phyloP scores from a whole-genome alignment of 2,113 vertebrate genomes.

The Oxyruncus cristatus region DNA sequence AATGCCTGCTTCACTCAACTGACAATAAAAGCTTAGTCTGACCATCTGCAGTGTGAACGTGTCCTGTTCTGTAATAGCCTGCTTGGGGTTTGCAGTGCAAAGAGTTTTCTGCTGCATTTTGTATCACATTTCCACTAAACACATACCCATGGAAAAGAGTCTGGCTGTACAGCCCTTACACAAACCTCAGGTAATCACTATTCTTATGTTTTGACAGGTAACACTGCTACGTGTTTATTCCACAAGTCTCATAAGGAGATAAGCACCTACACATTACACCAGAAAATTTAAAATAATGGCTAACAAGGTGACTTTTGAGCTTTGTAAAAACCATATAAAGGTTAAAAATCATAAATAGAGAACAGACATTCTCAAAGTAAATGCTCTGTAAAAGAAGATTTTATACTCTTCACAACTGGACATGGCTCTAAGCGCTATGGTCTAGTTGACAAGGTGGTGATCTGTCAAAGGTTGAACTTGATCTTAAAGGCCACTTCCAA shows the following conservation, averaged over 20 bases:
- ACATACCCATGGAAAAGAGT: background rate
- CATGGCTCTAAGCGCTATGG: background rate
- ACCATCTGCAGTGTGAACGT: accelerated
- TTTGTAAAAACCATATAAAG: background rate
- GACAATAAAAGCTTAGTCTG: background rate
- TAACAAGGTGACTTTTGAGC: background rate
- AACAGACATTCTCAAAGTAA: too few species aligned
- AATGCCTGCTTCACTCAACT: background rate
- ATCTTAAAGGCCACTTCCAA: background rate
- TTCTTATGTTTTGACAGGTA: background rate
- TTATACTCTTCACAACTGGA: background rate
- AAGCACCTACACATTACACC: background rate
- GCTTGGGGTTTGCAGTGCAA: background rate
- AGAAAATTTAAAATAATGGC: background rate
- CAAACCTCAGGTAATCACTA: background rate
- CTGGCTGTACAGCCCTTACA: background rate
- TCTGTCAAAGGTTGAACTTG: background rate
- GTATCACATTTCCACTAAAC: background rate
- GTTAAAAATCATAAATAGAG: background rate
- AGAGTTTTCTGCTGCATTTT: background rate
- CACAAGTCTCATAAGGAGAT: background rate
- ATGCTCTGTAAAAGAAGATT: background rate
- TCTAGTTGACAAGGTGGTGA: background rate
- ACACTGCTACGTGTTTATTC: background rate
- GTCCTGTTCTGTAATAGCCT: background rate